A percentile compares a stretch with the other conserved stretches of the same genome.
These are phyloP conservation scores for Girardinus metallicus DNA, from an alignment of 2,797 vertebrate genomes.

Conservation along the genomic window DNA sequence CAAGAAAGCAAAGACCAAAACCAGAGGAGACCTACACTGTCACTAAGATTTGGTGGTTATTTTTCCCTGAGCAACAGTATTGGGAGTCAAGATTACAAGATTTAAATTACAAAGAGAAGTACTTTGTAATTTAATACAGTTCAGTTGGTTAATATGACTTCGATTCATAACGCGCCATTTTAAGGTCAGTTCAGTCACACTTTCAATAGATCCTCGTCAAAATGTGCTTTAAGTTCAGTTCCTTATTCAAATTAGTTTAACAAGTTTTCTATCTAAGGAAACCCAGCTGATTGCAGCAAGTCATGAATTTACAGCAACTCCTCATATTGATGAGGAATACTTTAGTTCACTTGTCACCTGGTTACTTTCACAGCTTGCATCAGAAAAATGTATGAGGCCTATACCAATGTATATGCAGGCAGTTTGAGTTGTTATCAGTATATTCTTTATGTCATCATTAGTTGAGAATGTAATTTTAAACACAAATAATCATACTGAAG, in stretches of 20 bases:
- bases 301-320: no score
- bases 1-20: background rate
- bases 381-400: background rate
- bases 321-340: no score
- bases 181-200: no score
- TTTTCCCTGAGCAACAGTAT: background rate
- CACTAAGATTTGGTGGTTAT: no score
- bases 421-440: background rate
- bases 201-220: no score
- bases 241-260: no score
- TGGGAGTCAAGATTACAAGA: background rate
- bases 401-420: background rate
- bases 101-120: background rate
- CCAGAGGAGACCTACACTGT: background rate
- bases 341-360: background rate
- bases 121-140: background rate
- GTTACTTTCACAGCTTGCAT: background rate
- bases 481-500: background rate
- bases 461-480: slow-evolving; percentile 5
- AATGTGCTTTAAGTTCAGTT: no score
- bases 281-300: no score
- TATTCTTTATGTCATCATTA: background rate
- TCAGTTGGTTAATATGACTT: no score
- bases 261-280: no score
- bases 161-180: no score